Percentiles rank a stretch among this genome's conserved stretches.
These are phyloP conservation scores for Perizoma affinitatum DNA, from an alignment of 2,888 invertebrate species.

Conservation along the genomic window DNA sequence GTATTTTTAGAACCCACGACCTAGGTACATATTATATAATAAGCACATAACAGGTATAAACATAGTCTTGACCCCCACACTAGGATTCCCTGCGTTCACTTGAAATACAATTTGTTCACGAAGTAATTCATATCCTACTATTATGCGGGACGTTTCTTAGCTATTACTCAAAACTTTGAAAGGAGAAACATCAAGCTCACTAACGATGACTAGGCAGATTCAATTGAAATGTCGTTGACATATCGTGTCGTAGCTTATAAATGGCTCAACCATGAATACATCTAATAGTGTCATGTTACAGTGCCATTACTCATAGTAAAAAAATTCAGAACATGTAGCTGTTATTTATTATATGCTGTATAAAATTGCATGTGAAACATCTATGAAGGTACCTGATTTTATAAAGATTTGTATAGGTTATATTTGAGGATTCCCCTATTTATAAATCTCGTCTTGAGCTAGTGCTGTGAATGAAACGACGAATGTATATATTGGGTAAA, in stretches of 20 bases:
- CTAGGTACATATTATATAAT: neutral
- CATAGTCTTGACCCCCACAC: too few relatives aligned
- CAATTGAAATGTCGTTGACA: conserved; percentile 25
- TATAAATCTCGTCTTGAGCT: too few relatives aligned
- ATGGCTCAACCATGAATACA: conserved; percentile 46
- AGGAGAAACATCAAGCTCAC: neutral
- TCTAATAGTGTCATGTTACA: conserved; percentile 68
- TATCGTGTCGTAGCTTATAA: conserved; percentile 45
- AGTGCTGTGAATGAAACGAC: too few relatives aligned
- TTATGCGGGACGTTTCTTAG: too few relatives aligned
- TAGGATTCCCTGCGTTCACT: too few relatives aligned
- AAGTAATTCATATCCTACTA: too few relatives aligned
- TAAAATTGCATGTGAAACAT: conserved; percentile 30
- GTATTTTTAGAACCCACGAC: conserved; percentile 35
- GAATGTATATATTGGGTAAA: too few relatives aligned
- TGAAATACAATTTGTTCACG: too few relatives aligned
- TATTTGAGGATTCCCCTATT: neutral
- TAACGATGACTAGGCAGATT: conserved; percentile 4
- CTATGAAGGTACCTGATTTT: neutral
- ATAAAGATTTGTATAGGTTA: neutral
- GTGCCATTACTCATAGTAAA: conserved; percentile 66
- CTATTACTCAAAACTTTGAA: neutral
- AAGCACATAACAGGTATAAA: too few relatives aligned
- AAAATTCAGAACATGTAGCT: conserved; percentile 58
- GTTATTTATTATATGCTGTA: conserved; percentile 52